A percentile compares a stretch with the other conserved stretches of the same genome.
phyloP scores from a whole-genome alignment of 2,113 vertebrate species.

The Ophthalmotilapia sp. region DNA sequence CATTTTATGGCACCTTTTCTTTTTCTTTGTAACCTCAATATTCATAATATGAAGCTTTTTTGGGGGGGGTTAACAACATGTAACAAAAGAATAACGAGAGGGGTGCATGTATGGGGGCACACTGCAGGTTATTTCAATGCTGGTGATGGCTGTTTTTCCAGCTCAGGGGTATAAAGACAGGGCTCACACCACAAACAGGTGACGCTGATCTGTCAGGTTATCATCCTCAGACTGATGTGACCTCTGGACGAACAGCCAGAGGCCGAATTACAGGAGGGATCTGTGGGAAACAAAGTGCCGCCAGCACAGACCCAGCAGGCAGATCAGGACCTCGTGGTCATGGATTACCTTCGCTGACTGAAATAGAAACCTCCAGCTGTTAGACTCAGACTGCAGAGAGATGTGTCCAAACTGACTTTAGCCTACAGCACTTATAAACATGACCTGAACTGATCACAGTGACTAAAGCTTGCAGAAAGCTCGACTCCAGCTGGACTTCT shows the following conservation, averaged over 20 bases:
- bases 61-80: not conserved
- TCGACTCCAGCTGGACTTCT: not conserved
- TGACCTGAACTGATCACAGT: not conserved
- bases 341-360: not conserved
- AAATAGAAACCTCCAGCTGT: not conserved
- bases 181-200: slow-evolving; percentile 36
- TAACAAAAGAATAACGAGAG: not conserved
- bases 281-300: not conserved
- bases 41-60: not conserved
- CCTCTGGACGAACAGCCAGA: not conserved
- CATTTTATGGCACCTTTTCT: not conserved
- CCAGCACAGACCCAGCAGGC: not conserved
- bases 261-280: not conserved
- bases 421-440: not conserved
- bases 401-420: not conserved
- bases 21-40: not conserved
- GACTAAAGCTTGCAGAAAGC: not conserved
- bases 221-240: not conserved
- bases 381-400: not conserved
- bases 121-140: slow-evolving; percentile 37
- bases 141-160: slow-evolving; percentile 29
- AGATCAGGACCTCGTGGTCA: not conserved
- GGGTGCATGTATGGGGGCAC: not conserved
- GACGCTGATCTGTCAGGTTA: slow-evolving; percentile 35
- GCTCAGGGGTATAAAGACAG: not conserved